Percentiles rank a stretch among this genome's conserved stretches.
Conservation (phyloP, 2,113 vertebrate species). For the Carollia perspicillata region DNA sequence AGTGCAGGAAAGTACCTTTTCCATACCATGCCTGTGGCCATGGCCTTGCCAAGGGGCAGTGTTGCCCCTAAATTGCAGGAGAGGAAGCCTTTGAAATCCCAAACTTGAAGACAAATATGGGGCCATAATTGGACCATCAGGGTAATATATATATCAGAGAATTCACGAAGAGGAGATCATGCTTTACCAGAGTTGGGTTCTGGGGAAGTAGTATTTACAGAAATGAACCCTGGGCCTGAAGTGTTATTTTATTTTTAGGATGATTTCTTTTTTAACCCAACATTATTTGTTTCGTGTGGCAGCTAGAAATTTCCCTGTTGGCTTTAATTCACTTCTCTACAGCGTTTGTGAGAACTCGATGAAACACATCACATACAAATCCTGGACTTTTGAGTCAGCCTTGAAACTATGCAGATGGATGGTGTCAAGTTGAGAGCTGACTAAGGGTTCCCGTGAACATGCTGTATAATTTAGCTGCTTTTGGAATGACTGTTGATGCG, state of each 20-base stretch:
- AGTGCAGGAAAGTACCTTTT: not conserved
- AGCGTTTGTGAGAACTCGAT: slow-evolving; percentile 10
- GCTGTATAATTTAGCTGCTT: not conserved
- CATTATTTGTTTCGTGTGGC: not conserved
- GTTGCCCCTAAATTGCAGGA: not conserved
- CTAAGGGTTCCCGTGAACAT: not conserved
- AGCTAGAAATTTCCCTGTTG: slow-evolving; percentile 33
- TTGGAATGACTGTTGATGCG: not conserved
- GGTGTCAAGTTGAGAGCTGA: not conserved
- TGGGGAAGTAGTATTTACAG: slow-evolving; percentile 45
- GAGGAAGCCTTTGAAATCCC: not conserved
- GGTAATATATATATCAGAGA: not conserved
- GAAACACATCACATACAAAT: not conserved
- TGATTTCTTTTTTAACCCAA: not conserved
- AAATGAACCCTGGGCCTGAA: not conserved
- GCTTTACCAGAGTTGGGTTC: not conserved
- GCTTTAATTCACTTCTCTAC: slow-evolving; percentile 30
- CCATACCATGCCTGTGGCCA: not conserved
- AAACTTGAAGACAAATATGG: not conserved
- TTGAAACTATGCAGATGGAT: not conserved
- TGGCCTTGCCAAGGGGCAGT: not conserved
- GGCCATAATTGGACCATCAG: not conserved
- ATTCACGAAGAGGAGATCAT: not conserved
- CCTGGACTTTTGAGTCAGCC: not conserved
- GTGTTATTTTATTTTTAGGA: slow-evolving; percentile 53